Evolutionary conservation across 2,113 vertebrate genomes (phyloP).

Genomic region (Oceanites oceanicus): DNA sequence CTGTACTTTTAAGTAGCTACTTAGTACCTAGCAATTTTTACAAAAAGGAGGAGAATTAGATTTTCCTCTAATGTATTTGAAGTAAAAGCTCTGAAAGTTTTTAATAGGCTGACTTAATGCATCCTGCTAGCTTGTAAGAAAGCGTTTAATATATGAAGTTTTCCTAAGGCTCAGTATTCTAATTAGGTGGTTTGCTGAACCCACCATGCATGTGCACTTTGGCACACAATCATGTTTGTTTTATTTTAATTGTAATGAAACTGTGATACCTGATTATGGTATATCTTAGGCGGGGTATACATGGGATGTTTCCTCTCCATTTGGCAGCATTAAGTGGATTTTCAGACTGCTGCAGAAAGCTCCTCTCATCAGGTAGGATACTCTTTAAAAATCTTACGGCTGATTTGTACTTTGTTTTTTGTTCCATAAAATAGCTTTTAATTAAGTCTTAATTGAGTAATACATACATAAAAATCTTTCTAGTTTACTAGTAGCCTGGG

Average conservation of each 20-base stretch:
- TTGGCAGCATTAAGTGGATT: conserved; percentile 97
- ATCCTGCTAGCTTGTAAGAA: background rate
- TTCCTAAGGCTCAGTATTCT: background rate
- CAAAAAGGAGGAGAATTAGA: background rate
- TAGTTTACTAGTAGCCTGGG: background rate
- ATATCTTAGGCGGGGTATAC: conserved; percentile 88
- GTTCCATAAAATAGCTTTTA: background rate
- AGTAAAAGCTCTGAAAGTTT: background rate
- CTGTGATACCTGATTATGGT: conserved; percentile 70
- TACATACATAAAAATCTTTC: background rate
- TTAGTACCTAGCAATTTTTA: background rate
- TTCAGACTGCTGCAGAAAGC: conserved; percentile 97
- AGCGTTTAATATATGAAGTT: background rate
- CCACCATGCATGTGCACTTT: background rate
- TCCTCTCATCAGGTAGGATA: conserved; percentile 90
- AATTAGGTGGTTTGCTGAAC: background rate
- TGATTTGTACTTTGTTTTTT: background rate
- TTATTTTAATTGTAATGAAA: conserved; percentile 58
- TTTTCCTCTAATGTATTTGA: background rate
- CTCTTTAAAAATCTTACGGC: background rate
- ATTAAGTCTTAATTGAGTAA: background rate
- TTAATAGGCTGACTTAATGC: background rate
- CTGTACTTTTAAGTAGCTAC: background rate
- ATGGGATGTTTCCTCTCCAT: conserved; percentile 98
- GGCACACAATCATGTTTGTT: conserved; percentile 28